Conservation (phyloP, 35 echinoderm and acorn worm species). For the Ophiothrix spiculata region DNA sequence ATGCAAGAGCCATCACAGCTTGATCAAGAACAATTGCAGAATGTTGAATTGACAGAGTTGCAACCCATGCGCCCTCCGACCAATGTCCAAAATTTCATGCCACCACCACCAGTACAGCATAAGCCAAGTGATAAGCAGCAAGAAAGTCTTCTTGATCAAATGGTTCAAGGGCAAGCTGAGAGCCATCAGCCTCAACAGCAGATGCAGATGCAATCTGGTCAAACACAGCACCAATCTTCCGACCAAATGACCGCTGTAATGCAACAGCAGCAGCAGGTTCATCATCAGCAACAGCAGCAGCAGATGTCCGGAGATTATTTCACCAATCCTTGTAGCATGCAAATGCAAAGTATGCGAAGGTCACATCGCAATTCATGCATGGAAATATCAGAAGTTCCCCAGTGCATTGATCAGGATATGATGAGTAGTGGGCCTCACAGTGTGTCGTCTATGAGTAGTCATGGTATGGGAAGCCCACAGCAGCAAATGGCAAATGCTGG, state of each 20-base stretch:
- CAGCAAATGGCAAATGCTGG: not conserved
- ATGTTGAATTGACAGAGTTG: not conserved
- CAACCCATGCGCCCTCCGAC: not conserved
- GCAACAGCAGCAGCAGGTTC: not conserved
- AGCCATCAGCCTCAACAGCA: not conserved
- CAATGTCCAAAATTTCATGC: not conserved
- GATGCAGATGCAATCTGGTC: not conserved
- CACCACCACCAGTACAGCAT: not conserved
- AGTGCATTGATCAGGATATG: conserved; percentile 23
- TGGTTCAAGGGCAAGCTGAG: not conserved
- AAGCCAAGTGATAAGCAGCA: not conserved
- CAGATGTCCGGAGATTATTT: not conserved
- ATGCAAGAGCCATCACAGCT: not conserved
- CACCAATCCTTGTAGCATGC: not conserved
- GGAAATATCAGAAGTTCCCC: conserved; percentile 72
- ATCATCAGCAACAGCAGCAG: not conserved
- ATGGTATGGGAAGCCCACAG: conserved; percentile 38
- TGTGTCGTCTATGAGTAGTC: conserved; percentile 10
- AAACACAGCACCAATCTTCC: not conserved
- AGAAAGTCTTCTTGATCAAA: not conserved
- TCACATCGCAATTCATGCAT: conserved; percentile 64
- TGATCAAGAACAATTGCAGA: not conserved
- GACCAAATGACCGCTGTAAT: not conserved
- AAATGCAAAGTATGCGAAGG: not conserved
- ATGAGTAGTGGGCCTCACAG: conserved; percentile 53